Percentiles rank a stretch among this genome's conserved stretches.
Conservation (phyloP, 2,113 vertebrate genomes). For the Dasyurus viverrinus region DNA sequence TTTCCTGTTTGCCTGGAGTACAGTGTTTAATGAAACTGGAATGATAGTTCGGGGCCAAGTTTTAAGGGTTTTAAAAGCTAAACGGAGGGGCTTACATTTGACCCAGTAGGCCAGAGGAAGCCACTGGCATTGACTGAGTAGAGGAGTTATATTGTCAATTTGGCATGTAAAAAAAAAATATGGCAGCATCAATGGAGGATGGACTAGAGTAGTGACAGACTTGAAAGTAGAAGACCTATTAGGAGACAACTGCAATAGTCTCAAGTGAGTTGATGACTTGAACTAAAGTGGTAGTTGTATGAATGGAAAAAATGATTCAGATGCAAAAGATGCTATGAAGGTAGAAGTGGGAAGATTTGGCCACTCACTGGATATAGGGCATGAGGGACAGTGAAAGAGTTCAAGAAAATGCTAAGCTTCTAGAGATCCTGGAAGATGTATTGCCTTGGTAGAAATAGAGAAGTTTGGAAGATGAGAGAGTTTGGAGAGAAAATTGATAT, state of each 20-base stretch:
- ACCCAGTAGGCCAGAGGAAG: not conserved
- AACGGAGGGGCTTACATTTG: not conserved
- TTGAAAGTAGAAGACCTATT: not conserved
- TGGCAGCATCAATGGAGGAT: not conserved
- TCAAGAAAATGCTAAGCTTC: not conserved
- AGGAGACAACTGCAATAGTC: not conserved
- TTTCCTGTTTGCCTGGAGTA: not conserved
- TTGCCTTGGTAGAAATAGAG: not conserved
- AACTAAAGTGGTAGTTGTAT: not conserved
- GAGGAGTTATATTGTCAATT: not conserved
- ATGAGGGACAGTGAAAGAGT: slow-evolving; percentile 18
- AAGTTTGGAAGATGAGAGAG: not conserved
- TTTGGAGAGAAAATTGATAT: not conserved
- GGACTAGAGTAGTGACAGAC: not conserved
- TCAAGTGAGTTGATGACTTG: not conserved
- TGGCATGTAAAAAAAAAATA: not conserved
- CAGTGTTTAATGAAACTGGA: not conserved
- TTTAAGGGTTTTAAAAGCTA: not conserved
- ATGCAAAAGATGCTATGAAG: not conserved
- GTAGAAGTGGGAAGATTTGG: not conserved
- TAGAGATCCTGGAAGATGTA: slow-evolving; percentile 3
- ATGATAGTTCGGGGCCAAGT: not conserved
- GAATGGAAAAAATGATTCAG: not conserved
- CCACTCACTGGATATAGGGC: not conserved
- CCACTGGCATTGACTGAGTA: not conserved